phyloP scores from a whole-genome alignment of 2,888 invertebrate species.

The Lepidonotus clava region DNA sequence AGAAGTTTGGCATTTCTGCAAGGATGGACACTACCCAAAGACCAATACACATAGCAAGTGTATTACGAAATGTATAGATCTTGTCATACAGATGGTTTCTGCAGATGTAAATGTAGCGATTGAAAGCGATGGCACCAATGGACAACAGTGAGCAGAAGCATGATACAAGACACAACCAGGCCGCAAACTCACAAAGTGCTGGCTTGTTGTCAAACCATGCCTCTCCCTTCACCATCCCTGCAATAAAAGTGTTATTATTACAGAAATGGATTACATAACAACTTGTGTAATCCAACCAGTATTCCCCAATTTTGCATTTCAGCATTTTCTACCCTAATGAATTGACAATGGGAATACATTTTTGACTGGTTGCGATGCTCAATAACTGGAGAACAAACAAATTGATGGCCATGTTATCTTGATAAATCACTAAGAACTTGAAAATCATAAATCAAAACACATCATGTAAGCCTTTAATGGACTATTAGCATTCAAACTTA shows the following conservation, averaged over 20 bases:
- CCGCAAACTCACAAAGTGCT: conserved; percentile 64
- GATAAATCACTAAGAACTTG: too few species aligned
- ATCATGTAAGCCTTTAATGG: too few species aligned
- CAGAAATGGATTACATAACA: too few species aligned
- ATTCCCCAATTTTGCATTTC: not conserved
- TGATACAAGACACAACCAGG: conserved; percentile 62
- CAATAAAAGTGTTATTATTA: too few species aligned
- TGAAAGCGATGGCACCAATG: conserved; percentile 63
- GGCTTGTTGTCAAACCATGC: conserved; percentile 60
- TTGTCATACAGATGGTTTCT: conserved; percentile 58
- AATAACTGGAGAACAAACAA: not conserved
- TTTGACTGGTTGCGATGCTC: not conserved
- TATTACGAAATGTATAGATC: conserved; percentile 61
- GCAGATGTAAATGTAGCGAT: conserved; percentile 63
- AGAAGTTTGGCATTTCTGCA: conserved; percentile 62
- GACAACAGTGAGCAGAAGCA: conserved; percentile 65
- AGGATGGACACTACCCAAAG: conserved; percentile 64
- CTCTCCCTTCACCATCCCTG: conserved; percentile 61
- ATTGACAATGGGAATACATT: not conserved
- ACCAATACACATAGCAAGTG: conserved; percentile 58
- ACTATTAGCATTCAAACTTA: too few species aligned
- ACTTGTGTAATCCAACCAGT: too few species aligned
- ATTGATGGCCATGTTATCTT: not conserved
- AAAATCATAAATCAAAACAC: too few species aligned
- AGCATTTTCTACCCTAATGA: too few species aligned